Evolutionary conservation across 2,113 vertebrate species (phyloP).

Genomic region (Nematolebias whitei): DNA sequence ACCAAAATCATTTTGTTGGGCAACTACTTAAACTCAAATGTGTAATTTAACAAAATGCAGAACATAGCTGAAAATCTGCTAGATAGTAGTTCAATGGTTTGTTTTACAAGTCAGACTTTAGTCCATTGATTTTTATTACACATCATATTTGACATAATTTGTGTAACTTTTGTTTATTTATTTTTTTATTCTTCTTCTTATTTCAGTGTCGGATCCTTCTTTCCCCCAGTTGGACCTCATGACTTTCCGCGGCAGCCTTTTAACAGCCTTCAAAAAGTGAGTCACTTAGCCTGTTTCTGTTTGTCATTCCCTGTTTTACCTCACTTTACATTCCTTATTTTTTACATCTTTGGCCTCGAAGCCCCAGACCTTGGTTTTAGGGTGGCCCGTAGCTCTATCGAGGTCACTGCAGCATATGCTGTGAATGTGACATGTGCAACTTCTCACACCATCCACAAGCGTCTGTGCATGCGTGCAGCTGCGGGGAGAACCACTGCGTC

Average conservation of each 20-base stretch:
- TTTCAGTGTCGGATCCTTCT: slow-evolving; percentile 84
- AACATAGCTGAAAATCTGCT: neutral
- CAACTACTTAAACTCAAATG: too few species aligned
- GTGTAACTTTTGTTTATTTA: neutral
- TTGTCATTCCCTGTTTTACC: slow-evolving; percentile 10
- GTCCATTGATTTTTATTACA: neutral
- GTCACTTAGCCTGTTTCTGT: slow-evolving; percentile 75
- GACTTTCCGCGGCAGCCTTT: slow-evolving; percentile 78
- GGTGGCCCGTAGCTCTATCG: slow-evolving; percentile 54
- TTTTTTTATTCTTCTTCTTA: neutral
- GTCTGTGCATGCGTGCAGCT: slow-evolving; percentile 48
- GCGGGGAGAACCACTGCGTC: slow-evolving; percentile 50
- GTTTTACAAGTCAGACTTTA: too few species aligned
- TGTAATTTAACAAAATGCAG: neutral
- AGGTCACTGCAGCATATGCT: slow-evolving; percentile 65
- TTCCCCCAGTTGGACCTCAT: slow-evolving; percentile 66
- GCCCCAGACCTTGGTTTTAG: slow-evolving; percentile 26
- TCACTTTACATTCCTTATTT: slow-evolving; percentile 54
- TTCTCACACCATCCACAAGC: slow-evolving; percentile 59
- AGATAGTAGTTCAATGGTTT: too few species aligned
- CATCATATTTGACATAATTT: neutral
- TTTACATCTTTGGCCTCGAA: slow-evolving; percentile 49
- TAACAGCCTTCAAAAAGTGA: slow-evolving; percentile 87
- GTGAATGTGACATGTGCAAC: slow-evolving; percentile 68
- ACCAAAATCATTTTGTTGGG: too few species aligned